Percentiles rank a stretch among this genome's conserved stretches.
These are phyloP conservation scores for Elachura formosa DNA, from an alignment of 2,113 vertebrate species.

Conservation along the genomic window DNA sequence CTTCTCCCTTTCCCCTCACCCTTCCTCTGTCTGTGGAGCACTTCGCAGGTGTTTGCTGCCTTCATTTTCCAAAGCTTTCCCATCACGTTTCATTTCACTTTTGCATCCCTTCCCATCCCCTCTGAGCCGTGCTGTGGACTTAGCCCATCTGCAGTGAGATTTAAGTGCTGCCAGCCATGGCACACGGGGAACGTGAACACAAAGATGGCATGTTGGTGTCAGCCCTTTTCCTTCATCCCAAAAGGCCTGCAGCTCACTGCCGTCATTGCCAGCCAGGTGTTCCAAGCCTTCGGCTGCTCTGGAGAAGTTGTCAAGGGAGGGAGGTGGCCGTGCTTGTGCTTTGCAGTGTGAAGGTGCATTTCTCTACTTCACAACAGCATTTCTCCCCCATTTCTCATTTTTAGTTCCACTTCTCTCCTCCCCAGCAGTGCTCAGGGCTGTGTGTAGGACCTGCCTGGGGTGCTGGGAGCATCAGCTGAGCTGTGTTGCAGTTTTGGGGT, in stretches of 20 bases:
- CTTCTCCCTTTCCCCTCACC: neutral
- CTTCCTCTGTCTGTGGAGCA: neutral
- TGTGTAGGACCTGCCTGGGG: neutral
- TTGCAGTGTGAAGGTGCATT: neutral
- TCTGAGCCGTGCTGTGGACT: neutral
- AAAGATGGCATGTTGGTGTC: neutral
- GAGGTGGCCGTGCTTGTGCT: neutral
- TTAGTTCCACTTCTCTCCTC: neutral
- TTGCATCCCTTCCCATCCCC: neutral
- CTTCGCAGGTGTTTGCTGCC: neutral
- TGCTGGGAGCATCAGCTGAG: neutral
- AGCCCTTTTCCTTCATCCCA: neutral
- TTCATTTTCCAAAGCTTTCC: neutral
- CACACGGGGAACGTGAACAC: neutral
- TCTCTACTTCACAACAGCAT: neutral
- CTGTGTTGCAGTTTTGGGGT: neutral
- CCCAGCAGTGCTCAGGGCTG: neutral
- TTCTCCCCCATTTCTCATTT: neutral
- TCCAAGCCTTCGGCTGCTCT: neutral
- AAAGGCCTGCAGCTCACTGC: neutral
- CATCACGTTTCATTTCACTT: neutral
- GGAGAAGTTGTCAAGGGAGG: neutral
- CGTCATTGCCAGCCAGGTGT: neutral
- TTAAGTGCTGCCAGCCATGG: neutral
- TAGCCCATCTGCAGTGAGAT: slow-evolving; percentile 22